These are phyloP conservation scores for Numida meleagris DNA, from an alignment of 2,113 vertebrate species.

Conservation along the genomic window DNA sequence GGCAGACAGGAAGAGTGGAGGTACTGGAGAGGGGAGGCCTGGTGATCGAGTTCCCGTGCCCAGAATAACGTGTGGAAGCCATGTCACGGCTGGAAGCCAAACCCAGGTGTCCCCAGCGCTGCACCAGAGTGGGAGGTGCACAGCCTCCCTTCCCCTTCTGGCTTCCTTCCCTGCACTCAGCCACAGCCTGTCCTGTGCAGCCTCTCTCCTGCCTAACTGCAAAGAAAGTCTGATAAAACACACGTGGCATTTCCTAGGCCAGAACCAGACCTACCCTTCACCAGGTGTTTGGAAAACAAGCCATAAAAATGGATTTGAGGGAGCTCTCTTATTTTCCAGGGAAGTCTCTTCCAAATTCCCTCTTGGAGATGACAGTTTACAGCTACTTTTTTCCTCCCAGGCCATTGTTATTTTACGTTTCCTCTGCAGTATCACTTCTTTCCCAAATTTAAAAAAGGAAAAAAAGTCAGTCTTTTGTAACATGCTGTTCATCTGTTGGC, in stretches of 20 bases:
- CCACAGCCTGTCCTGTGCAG: neutral
- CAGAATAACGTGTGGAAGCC: neutral
- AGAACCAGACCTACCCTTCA: neutral
- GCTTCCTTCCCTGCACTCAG: neutral
- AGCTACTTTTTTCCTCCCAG: neutral
- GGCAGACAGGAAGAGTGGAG: neutral
- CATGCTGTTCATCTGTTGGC: neutral
- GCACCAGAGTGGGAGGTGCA: neutral
- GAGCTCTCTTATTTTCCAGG: neutral
- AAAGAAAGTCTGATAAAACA: neutral
- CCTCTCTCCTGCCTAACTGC: neutral
- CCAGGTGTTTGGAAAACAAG: neutral
- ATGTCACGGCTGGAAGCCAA: slow-evolving; percentile 37
- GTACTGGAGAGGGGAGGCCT: slow-evolving; percentile 1
- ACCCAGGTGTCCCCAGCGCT: neutral
- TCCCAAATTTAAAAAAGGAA: neutral
- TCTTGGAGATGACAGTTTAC: neutral
- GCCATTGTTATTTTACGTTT: neutral
- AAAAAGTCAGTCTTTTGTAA: neutral
- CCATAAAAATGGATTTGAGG: neutral
- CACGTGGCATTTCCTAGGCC: neutral
- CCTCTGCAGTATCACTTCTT: neutral
- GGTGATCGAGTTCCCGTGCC: slow-evolving; percentile 30
- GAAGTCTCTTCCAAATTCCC: neutral
- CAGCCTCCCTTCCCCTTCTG: neutral